phyloP scores from a whole-genome alignment of 2,888 invertebrate species.

The Drosophila infuscata region DNA sequence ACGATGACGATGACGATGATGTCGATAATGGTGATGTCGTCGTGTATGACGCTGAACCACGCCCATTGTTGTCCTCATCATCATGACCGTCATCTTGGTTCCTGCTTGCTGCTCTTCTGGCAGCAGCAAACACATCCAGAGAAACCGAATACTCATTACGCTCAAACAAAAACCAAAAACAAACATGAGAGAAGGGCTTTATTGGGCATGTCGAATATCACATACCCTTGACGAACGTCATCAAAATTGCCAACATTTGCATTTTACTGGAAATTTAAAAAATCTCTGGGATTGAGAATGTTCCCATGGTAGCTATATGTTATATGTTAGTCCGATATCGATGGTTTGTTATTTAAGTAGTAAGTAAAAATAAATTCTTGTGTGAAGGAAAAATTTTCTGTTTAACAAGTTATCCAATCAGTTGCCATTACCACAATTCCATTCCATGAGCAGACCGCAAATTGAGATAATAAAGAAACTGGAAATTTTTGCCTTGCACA shows the following conservation, averaged over 20 bases:
- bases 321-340: not conserved
- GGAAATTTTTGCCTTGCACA: not conserved
- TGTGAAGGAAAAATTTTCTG: not conserved
- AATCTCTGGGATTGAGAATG: not conserved
- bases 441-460: not conserved
- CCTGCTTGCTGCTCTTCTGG: constrained; percentile 34
- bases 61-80: constrained; percentile 32
- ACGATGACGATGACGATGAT: constrained; percentile 9
- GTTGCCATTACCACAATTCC: not conserved
- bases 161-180: constrained; percentile 20
- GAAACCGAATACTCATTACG: constrained; percentile 64
- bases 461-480: not conserved
- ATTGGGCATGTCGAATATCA: not conserved
- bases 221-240: not conserved
- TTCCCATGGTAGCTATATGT: not conserved
- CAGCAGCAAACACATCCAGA: constrained; percentile 23
- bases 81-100: constrained; percentile 21
- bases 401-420: not conserved
- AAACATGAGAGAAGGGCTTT: not conserved
- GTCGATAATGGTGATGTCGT: not conserved
- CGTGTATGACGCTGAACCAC: constrained; percentile 10
- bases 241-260: not conserved
- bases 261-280: too few species aligned
- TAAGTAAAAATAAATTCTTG: not conserved
- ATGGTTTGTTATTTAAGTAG: not conserved